Percentiles rank a stretch among this genome's conserved stretches.
These are phyloP conservation scores for Pantherophis vulpinus DNA, from an alignment of 2,797 vertebrate genomes.

Conservation along the genomic window DNA sequence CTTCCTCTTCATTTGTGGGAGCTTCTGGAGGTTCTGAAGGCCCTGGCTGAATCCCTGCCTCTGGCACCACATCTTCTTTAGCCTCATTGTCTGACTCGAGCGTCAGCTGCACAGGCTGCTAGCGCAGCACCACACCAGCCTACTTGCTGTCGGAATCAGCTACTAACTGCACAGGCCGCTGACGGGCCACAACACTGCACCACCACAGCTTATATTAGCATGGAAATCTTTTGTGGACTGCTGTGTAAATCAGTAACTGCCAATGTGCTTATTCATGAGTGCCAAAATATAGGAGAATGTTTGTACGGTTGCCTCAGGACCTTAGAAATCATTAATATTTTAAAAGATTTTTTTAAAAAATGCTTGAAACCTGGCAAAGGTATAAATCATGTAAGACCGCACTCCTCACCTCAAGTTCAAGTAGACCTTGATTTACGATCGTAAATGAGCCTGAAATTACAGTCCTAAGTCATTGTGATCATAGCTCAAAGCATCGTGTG, in stretches of 20 bases:
- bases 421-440: not conserved
- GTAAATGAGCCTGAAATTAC: not conserved
- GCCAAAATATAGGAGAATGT: not conserved
- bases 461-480: not conserved
- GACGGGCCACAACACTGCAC: too few relatives aligned
- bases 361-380: not conserved
- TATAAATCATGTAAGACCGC: not conserved
- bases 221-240: not conserved
- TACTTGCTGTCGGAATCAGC: too few relatives aligned
- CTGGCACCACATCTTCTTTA: too few relatives aligned
- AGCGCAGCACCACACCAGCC: too few relatives aligned
- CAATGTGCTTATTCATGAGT: not conserved
- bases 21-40: too few relatives aligned
- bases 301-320: not conserved
- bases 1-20: too few relatives aligned
- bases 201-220: not conserved
- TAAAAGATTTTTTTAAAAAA: not conserved
- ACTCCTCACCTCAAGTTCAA: not conserved
- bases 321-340: not conserved
- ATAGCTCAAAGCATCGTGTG: not conserved
- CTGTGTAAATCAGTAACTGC: not conserved
- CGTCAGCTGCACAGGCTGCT: too few relatives aligned
- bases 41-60: too few relatives aligned
- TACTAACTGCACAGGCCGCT: too few relatives aligned
- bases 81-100: too few relatives aligned